These are phyloP conservation scores for Sitta carolinensis DNA, from an alignment of 2,797 vertebrate species.

Conservation along the genomic window DNA sequence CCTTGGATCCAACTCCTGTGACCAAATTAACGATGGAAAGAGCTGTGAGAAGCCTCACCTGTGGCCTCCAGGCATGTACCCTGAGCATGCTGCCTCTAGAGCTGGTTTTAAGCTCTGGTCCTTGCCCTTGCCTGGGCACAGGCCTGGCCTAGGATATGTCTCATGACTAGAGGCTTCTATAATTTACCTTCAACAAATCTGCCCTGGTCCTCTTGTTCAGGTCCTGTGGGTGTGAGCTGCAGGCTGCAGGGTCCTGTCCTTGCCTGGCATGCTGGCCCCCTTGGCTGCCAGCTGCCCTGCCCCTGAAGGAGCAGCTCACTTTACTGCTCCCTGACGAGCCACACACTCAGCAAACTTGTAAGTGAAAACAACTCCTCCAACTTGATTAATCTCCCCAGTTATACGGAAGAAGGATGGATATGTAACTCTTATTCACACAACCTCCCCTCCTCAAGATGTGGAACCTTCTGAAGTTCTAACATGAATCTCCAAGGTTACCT, in stretches of 20 bases:
- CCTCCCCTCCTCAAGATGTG: not conserved
- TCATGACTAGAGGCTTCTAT: not conserved
- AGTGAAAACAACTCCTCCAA: not conserved
- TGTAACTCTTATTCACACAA: not conserved
- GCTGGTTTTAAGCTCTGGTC: not conserved
- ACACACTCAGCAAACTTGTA: not conserved
- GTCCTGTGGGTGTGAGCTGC: not conserved
- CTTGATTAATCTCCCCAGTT: not conserved
- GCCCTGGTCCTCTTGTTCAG: not conserved
- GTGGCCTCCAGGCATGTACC: not conserved
- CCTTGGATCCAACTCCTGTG: not conserved
- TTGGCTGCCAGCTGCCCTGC: not conserved
- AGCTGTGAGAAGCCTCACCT: not conserved
- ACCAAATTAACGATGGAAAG: not conserved
- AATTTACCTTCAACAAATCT: not conserved
- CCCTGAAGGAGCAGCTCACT: not conserved
- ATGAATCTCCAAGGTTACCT: constrained; percentile 78
- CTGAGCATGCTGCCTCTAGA: not conserved
- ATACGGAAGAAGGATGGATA: not conserved
- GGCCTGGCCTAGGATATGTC: not conserved
- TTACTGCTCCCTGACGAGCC: not conserved
- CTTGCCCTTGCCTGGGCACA: not conserved
- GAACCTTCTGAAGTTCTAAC: not conserved
- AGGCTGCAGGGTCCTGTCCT: not conserved
- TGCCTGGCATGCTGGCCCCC: not conserved